Evolutionary conservation across 2,113 vertebrate species (phyloP), one percentile per base, ranked within the genome.

Genomic region (Leptobrachium leishanense): DNA sequence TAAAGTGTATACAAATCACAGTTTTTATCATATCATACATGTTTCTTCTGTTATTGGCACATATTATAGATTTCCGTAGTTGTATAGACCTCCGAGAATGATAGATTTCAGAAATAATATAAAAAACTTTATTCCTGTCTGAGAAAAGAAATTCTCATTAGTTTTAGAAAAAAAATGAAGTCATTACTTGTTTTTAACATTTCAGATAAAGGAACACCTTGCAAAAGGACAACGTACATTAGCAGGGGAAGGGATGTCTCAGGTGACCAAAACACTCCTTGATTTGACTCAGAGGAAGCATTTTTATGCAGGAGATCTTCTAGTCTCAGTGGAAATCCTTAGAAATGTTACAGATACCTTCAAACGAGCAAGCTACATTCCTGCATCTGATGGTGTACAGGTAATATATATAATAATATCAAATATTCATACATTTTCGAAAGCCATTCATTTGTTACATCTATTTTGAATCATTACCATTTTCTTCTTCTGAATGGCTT

Each of bases 291-390:
- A 98, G 92, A 96, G 96, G 86, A 96, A 94, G 87, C 97, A 96
- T 84, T 98, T 98, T 87, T 99, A 99, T 62, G 96, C 97, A 12
- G 98, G 98, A 0, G 97, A 99, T 87, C 95, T 99, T 83, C 90
- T 99, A 42, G 92, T 96, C 77, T 99, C 97, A 0, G 97, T 99
- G 89, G 97, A 99, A 90, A 99, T 99, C 86, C 96, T 99, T 77
- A 94, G 95, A 89, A 99, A 99, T 44, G 97, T 99, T 85, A 99
- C 98, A 0, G 95, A 98, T 84, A 99, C 97, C 0, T 98, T 98
- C 89, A 98, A 96, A 88, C 95, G 97, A 85, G 98, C 98, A 84
- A 98, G 95, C 87, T 99, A 98, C 50, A 95, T 96, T 86, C 98
- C 97, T 1, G 96, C 96, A 0, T 99, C 98, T 11, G 98, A 99